Percentiles rank a stretch among this genome's conserved stretches.
Conservation (phyloP, 2,113 vertebrate species). For the Benthochromis sp. region DNA sequence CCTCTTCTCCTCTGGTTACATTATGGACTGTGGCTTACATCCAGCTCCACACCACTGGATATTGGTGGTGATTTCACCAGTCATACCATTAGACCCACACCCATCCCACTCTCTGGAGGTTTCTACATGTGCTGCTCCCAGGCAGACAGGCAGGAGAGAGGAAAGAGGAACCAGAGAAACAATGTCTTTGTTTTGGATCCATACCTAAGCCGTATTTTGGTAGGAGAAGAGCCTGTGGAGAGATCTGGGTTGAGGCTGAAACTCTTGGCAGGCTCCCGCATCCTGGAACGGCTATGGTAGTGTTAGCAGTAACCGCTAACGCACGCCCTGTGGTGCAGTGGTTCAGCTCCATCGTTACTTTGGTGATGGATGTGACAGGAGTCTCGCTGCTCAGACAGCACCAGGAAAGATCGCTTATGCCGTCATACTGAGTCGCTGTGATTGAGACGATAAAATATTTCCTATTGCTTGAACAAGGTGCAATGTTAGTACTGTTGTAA, state of each 20-base stretch:
- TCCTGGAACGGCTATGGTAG: conserved; percentile 10
- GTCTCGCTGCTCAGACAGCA: background rate
- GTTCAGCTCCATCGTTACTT: conserved; percentile 5
- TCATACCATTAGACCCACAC: conserved; percentile 31
- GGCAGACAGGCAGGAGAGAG: conserved; percentile 22
- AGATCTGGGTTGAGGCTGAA: conserved; percentile 7
- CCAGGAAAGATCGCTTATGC: background rate
- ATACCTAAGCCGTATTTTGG: conserved; percentile 33
- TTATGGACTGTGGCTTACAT: conserved; percentile 11
- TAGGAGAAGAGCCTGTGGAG: conserved; percentile 22
- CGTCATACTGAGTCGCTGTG: background rate
- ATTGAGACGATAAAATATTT: background rate
- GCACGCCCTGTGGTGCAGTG: conserved; percentile 30
- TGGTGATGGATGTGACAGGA: conserved; percentile 35
- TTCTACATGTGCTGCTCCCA: conserved; percentile 38
- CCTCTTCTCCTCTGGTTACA: background rate
- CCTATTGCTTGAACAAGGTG: background rate
- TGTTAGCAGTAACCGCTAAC: conserved; percentile 42
- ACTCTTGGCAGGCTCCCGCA: conserved; percentile 27
- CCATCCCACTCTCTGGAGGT: conserved; percentile 45
- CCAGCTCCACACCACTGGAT: conserved; percentile 30
- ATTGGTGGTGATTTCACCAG: conserved; percentile 56
- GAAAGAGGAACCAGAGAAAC: conserved; percentile 18
- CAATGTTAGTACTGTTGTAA: background rate
- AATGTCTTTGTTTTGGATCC: conserved; percentile 39